Percentiles rank a stretch among this genome's conserved stretches.
These are phyloP conservation scores for Caenorhabditis tropicalis DNA, from an alignment of 1,140 invertebrate genomes.

Conservation along the genomic window DNA sequence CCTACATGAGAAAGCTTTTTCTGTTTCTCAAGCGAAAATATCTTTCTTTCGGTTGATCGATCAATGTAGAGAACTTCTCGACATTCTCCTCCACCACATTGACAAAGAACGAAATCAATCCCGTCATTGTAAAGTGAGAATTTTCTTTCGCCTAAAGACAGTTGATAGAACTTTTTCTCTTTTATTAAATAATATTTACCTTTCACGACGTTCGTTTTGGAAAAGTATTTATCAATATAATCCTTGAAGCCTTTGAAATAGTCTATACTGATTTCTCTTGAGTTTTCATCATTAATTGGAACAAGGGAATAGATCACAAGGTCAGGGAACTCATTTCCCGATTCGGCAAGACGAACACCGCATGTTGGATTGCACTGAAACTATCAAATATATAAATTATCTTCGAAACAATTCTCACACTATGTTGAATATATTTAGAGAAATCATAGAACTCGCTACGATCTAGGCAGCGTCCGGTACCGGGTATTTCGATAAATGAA, in stretches of 20 bases:
- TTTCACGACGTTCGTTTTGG: background rate
- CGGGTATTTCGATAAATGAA: background rate
- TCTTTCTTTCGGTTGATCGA: background rate
- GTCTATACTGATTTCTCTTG: background rate
- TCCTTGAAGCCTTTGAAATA: background rate
- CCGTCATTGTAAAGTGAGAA: background rate
- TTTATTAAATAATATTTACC: background rate
- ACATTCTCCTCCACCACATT: background rate
- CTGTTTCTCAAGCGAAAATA: too few species aligned
- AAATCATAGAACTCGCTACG: background rate
- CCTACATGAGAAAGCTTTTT: too few species aligned
- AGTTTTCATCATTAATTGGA: background rate
- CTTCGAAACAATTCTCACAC: background rate
- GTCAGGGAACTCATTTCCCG: background rate
- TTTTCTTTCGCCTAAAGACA: background rate
- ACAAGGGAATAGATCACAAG: background rate
- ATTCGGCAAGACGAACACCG: background rate
- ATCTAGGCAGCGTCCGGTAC: background rate
- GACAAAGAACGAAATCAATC: background rate
- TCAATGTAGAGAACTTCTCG: background rate
- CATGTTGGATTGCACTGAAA: slow-evolving; percentile 10
- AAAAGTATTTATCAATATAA: background rate
- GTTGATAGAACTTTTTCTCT: background rate
- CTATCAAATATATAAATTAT: background rate
- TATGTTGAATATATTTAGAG: background rate